These are phyloP conservation scores for Colostygia pectinataria DNA, from an alignment of 2,888 invertebrate genomes.

Conservation along the genomic window DNA sequence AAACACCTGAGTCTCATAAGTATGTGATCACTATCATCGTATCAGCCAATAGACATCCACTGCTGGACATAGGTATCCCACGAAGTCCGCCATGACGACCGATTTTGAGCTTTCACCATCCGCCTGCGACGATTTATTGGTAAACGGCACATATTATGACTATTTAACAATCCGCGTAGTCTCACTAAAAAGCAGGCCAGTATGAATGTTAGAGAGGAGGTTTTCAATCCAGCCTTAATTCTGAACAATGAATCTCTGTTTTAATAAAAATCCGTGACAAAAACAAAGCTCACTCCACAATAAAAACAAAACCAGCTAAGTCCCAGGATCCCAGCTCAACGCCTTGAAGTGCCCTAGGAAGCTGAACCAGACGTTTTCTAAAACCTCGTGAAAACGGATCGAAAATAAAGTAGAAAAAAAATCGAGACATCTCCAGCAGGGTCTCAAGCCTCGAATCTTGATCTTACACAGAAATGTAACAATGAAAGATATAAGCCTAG, in stretches of 20 bases:
- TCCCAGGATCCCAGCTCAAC: constrained; percentile 31
- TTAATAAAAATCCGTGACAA: constrained; percentile 22
- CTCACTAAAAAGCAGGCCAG: too few species aligned
- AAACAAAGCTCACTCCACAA: constrained; percentile 22
- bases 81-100: too few species aligned
- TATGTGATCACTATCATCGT: too few species aligned
- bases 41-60: too few species aligned
- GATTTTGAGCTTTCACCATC: too few species aligned
- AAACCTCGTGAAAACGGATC: constrained; percentile 72
- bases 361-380: constrained; percentile 75
- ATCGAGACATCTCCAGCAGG: constrained; percentile 78
- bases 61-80: too few species aligned
- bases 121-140: too few species aligned
- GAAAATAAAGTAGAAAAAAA: constrained; percentile 78
- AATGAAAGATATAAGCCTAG: too few species aligned
- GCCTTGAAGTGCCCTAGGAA: constrained; percentile 60
- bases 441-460: constrained; percentile 75
- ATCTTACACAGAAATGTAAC: constrained; percentile 55
- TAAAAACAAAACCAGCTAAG: constrained; percentile 27
- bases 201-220: too few species aligned
- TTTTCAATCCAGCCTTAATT: not conserved
- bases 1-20: too few species aligned
- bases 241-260: constrained; percentile 4
- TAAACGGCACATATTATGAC: too few species aligned
- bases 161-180: too few species aligned